Evolutionary conservation across 2,888 invertebrate genomes (phyloP), one percentile per base, ranked within the genome.

Genomic region (Aproaerema taeniolella): DNA sequence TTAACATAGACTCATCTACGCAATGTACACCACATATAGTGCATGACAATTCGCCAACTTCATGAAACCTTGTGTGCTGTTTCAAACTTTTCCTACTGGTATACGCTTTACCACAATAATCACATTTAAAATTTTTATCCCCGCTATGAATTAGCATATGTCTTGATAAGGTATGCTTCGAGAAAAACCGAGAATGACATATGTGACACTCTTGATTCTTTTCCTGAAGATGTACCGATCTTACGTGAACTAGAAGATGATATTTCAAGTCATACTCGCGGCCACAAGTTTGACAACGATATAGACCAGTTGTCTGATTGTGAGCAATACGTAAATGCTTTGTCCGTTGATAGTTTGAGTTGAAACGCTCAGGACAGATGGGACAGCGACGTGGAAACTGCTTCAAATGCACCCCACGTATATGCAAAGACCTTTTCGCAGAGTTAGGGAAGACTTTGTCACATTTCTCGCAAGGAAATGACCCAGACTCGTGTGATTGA

Each of bases 111-210:
- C 79, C 75, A 41, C 89, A 89, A 0, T 82, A 41, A 0, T 64
- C 68, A 47, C 88, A 88, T 38, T 80, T 80, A 29, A 76, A 88
- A 43, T 75, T 87, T 36, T 81, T 81, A 29, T 87, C 86, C 0
- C 86, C 88, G 0, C 83, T 83, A 39, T 88, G 88, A 9, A 78
- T 77, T 2, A 81, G 52, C 83, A 87, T 86, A 29, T 88, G 88
- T 9, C 85, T 71, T 0, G 80, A 75, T 1, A 88, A 61, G 36
- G 76, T 63, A 33, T 73, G 68, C 40, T 76, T 81, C 0, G 75
- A 69, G 44, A 79, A 80, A 45, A 82, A 83, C 38, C 75, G 59
- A 0, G 73, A 64, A 39, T 65, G 64, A 37, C 83, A 83, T 1
- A 76, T 44, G 0, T 47, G 45, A 43, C 83, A 82, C 37, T 77